Evolutionary conservation across 2,113 vertebrate species (phyloP).

Genomic region (Oncorhynchus gorbuscha): DNA sequence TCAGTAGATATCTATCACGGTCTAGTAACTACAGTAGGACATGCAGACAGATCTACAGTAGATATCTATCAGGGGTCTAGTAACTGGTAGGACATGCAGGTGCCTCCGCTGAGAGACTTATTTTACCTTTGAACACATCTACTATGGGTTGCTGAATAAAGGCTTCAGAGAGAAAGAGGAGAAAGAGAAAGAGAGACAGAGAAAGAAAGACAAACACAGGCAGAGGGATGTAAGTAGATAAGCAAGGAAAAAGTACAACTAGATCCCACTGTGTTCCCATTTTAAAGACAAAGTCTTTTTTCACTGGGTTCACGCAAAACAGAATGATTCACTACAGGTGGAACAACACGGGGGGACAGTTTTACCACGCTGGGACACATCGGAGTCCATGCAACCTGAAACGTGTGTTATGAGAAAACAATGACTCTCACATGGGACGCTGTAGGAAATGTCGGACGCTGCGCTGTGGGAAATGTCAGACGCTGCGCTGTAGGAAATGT

Average conservation of each 20-base stretch:
- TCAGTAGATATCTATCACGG: background rate
- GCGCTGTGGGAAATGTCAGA: no score
- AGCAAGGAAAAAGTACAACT: no score
- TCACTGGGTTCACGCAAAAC: no score
- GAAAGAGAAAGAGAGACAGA: constrained; percentile 51
- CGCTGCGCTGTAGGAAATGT: no score
- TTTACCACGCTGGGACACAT: background rate
- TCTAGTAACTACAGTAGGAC: background rate
- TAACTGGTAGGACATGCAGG: constrained; percentile 60
- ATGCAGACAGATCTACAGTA: constrained; percentile 5
- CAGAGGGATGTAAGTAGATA: background rate
- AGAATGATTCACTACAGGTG: no score
- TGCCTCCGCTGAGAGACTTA: constrained; percentile 46
- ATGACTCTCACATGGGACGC: no score
- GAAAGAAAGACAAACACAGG: background rate
- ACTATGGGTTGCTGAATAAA: constrained; percentile 81
- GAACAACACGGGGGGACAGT: background rate
- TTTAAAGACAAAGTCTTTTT: no score
- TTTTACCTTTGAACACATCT: constrained; percentile 92
- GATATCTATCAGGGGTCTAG: background rate
- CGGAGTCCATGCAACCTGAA: background rate
- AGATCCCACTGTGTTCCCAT: no score
- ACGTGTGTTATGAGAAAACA: background rate
- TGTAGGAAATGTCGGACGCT: no score
- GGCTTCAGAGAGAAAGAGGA: constrained; percentile 81